phyloP scores from a whole-genome alignment of 53 echinoderm and acorn worm species.

The Actinopyga echinites region DNA sequence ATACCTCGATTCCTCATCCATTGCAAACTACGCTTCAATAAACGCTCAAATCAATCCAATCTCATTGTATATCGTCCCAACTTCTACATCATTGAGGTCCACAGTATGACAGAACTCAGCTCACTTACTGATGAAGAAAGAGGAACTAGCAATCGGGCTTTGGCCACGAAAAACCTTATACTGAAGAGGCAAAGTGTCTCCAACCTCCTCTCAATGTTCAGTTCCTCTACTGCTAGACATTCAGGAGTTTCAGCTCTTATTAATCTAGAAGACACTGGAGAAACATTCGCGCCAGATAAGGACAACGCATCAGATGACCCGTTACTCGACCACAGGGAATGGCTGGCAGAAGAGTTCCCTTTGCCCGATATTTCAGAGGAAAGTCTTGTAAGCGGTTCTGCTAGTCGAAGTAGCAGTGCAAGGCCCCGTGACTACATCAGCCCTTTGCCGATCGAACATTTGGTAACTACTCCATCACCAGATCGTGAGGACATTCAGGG shows the following conservation, averaged over 20 bases:
- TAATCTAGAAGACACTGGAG: constrained; percentile 87
- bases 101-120: constrained; percentile 77
- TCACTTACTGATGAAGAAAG: neutral
- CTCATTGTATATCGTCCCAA: constrained; percentile 68
- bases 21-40: constrained; percentile 68
- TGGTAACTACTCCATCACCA: constrained; percentile 1
- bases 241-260: constrained; percentile 78
- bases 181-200: constrained; percentile 79
- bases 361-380: constrained; percentile 87
- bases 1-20: constrained; percentile 85
- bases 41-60: constrained; percentile 12
- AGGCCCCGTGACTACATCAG: neutral
- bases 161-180: constrained; percentile 54
- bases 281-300: constrained; percentile 33
- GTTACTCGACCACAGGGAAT: constrained; percentile 45
- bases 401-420: constrained; percentile 35
- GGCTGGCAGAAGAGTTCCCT: constrained; percentile 87
- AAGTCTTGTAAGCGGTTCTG: constrained; percentile 31
- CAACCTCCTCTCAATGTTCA: constrained; percentile 96
- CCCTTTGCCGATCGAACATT: constrained; percentile 5
- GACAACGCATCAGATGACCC: constrained; percentile 40
- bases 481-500: neutral
- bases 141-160: constrained; percentile 23
- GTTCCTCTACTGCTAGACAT: constrained; percentile 69
- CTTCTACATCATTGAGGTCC: constrained; percentile 72